Evolutionary conservation across 1,140 invertebrate species (phyloP).

Genomic region (Platyscapa corneri): DNA sequence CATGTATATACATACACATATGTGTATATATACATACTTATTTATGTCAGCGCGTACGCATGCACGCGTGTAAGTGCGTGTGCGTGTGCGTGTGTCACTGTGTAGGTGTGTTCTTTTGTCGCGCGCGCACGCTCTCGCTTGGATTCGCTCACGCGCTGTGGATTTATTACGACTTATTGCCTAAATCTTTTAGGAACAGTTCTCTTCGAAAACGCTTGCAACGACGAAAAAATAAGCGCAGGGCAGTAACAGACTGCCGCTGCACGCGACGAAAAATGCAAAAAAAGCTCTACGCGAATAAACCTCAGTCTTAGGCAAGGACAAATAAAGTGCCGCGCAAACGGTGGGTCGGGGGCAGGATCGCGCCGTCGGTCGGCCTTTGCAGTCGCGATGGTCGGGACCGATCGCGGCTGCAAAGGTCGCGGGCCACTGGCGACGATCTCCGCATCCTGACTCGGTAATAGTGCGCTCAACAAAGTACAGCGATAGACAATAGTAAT

Average conservation of each 20-base stretch:
- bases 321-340: slow-evolving; percentile 59
- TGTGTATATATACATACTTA: slow-evolving; percentile 21
- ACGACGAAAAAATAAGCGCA: slow-evolving; percentile 51
- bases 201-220: slow-evolving; percentile 73
- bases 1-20: slow-evolving; percentile 18
- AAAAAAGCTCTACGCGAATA: slow-evolving; percentile 58
- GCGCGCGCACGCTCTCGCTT: slow-evolving; percentile 25
- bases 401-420: slow-evolving; percentile 59
- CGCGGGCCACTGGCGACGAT: slow-evolving; percentile 48
- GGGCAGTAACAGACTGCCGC: neutral
- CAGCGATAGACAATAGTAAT: slow-evolving; percentile 60
- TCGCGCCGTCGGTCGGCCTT: slow-evolving; percentile 55
- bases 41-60: neutral
- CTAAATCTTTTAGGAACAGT: slow-evolving; percentile 75
- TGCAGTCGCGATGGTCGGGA: slow-evolving; percentile 51
- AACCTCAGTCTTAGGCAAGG: slow-evolving; percentile 72
- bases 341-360: neutral
- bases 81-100: no score
- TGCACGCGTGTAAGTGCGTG: no score
- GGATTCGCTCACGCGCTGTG: slow-evolving; percentile 19
- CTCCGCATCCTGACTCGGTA: slow-evolving; percentile 50
- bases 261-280: slow-evolving; percentile 31
- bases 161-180: slow-evolving; percentile 69
- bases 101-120: neutral
- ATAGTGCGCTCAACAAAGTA: slow-evolving; percentile 70